Evolutionary conservation across 2,888 invertebrate species (phyloP).

Genomic region (Ectropis crepuscularia): DNA sequence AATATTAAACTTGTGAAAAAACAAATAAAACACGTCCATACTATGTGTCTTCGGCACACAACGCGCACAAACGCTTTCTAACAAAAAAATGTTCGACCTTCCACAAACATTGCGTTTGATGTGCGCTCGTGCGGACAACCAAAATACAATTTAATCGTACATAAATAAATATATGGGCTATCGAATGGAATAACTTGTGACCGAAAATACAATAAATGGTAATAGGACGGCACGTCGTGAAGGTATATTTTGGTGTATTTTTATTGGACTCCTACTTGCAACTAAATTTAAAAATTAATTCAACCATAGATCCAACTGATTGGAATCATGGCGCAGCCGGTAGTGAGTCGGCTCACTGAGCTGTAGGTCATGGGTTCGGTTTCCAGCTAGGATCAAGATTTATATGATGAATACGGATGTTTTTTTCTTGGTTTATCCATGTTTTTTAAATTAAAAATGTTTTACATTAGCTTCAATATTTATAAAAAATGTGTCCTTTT

Average conservation of each 20-base stretch:
- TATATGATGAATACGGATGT: no score
- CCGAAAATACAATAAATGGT: conserved; percentile 23
- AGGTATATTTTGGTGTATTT: conserved; percentile 14
- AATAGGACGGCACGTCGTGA: conserved; percentile 8
- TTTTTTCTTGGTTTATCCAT: no score
- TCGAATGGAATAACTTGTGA: conserved; percentile 31
- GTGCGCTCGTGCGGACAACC: conserved; percentile 30
- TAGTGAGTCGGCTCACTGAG: no score
- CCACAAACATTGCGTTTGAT: conserved; percentile 28
- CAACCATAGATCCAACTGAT: no score
- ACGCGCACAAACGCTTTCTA: conserved; percentile 27
- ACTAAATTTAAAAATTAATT: no score
- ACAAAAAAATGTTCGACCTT: conserved; percentile 24
- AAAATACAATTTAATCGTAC: conserved; percentile 33
- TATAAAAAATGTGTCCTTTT: no score
- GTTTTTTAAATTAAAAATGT: no score
- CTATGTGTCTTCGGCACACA: conserved; percentile 34
- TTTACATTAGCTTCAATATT: no score
- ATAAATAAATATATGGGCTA: conserved; percentile 32
- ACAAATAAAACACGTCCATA: conserved; percentile 32
- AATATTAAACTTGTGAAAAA: conserved; percentile 33
- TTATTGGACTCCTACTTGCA: background rate
- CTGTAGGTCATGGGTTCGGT: no score
- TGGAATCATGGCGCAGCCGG: no score
- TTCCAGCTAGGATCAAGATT: no score